Evolutionary conservation across 2,113 vertebrate genomes (phyloP), one percentile per base, ranked within the genome.

Genomic region (Festucalex cinctus): DNA sequence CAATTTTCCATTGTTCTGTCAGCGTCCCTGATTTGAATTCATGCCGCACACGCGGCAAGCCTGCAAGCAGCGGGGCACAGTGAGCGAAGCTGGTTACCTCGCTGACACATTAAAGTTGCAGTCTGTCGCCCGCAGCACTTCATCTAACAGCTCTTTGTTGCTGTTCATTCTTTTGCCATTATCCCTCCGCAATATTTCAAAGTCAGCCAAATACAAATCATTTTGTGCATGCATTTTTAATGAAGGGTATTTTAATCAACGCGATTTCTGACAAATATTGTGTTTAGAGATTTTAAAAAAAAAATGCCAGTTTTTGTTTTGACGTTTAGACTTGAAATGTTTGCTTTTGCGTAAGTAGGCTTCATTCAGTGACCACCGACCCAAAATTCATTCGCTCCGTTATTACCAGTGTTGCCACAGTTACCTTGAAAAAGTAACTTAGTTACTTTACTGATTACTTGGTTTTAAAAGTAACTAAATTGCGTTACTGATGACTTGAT

Each of bases 51-150:
- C 59, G 8, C 9, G 10, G 36, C 36, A 35, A 43, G 60, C 22
- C 60, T 43, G 60, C 60, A 62, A 43, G 59, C 59, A 61, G 59
- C 59, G 13, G 59, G 59, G 36, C 20, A 22, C 59, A 22, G 10
- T 61, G 59, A 61, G 14, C 37, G 14, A 62, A 62, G 60, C 60
- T 62, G 37, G 60, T 62, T 62, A 62, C 60, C 37, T 62, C 60
- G 37, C 60, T 62, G 60, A 62, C 60, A 62, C 60, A 62, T 62
- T 62, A 62, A 62, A 62, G 37, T 62, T 62, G 60, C 60, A 62
- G 60, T 24, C 60, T 62, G 60, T 62, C 60, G 60, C 60, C 60
- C 26, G 60, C 37, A 62, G 60, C 60, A 62, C n/a, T 62, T 62
- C n/a, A 43, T 62, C 60, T 43, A 26, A 39, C 37, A 62, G 60